These are phyloP conservation scores for Irena cyanogastra DNA, from an alignment of 2,113 vertebrate genomes.

Conservation along the genomic window DNA sequence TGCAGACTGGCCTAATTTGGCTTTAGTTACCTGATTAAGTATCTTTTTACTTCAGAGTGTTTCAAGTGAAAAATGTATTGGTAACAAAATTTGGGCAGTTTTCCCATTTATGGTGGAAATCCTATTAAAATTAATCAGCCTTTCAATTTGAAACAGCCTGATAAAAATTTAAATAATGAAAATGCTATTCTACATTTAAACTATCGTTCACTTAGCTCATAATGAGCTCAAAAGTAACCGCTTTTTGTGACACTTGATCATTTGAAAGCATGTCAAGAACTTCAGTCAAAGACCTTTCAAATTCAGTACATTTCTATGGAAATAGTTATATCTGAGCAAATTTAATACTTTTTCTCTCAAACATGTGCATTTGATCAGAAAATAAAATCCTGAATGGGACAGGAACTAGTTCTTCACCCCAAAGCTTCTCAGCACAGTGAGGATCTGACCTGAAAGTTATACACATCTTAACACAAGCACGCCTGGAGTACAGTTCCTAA, in stretches of 20 bases:
- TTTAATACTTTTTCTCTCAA: conserved; percentile 1
- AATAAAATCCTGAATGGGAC: neutral
- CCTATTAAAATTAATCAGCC: conserved; percentile 49
- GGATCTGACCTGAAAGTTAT: neutral
- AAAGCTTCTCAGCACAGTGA: neutral
- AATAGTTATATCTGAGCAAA: conserved; percentile 1
- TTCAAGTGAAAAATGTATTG: conserved; percentile 27
- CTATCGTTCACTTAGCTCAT: conserved; percentile 6
- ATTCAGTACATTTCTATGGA: conserved; percentile 1
- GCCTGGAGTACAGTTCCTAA: neutral
- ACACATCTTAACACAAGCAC: neutral
- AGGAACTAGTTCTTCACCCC: neutral
- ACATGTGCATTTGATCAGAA: neutral
- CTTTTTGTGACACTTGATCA: conserved; percentile 49
- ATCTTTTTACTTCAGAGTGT: neutral
- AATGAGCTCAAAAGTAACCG: conserved; percentile 44
- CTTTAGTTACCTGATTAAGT: neutral
- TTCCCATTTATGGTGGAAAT: conserved; percentile 28
- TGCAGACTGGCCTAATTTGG: neutral
- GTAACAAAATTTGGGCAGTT: conserved; percentile 44
- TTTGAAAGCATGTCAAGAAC: conserved; percentile 33
- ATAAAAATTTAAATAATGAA: conserved; percentile 45
- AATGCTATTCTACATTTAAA: conserved; percentile 38
- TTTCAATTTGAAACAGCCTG: conserved; percentile 23
- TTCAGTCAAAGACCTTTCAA: conserved; percentile 43